Evolutionary conservation across 2,888 invertebrate species (phyloP), one percentile per base, ranked within the genome.

Genomic region (Diadegma fenestrale): DNA sequence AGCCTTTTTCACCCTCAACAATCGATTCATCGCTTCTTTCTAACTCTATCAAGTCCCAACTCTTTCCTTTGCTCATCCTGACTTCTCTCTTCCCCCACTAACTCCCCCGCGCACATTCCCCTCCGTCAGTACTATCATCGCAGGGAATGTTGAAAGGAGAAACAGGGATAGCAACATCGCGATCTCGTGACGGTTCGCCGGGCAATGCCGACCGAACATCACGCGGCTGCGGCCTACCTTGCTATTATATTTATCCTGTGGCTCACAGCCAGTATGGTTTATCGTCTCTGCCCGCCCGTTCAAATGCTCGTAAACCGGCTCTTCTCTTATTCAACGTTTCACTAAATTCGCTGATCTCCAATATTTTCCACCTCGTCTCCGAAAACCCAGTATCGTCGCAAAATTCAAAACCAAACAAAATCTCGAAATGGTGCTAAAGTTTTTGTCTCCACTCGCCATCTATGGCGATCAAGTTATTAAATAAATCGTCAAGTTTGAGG

Each of bases 241-340:
- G 90, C 92, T 92, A 92, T 94, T 93, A 93, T 94, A 94, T 94
- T 93, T 93, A 93, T 93, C 92, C 92, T 92, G 91, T 91, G 92
- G 91, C 93, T 92, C 92, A 92, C 92, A 92, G 87, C 90, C 92
- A 90, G 90, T 91, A 92, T 92, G 93, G 93, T 93, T 91, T 92
- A 90, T 89, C 89, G 89, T 90, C 66, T 64, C 51, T 68, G 48
- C 54, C 80, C n/a, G n/a, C n/a, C 66, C 73, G 41, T 51, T 66
- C 54, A 41, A 64, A 51, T 76, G 43, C 76, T 79, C 79, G 80
- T 63, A 54, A 72, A 43, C 66, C 79, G 78, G 69, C 69, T 84
- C 33, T 22, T 84, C 69, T 66, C 61, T 76, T 43, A 58, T 66
- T n/a, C n/a, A n/a, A 72, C 63, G 45, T 76, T 69, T 26, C 73